These are phyloP conservation scores for Ambastaia sidthimunki DNA, from an alignment of 2,797 vertebrate genomes.

Conservation along the genomic window DNA sequence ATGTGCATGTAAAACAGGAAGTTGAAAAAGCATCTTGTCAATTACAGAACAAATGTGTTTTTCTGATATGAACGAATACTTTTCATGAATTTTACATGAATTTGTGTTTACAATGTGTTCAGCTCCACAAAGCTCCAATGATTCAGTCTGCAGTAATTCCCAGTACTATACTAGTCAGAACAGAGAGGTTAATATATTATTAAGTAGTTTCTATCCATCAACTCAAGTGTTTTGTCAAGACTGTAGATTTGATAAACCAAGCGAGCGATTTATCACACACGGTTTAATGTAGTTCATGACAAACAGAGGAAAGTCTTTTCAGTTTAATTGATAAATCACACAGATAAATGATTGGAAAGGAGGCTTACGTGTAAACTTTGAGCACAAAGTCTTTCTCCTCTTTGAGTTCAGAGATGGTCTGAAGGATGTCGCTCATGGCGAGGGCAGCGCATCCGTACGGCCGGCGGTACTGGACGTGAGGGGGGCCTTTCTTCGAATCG, in stretches of 20 bases:
- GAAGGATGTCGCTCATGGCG: slow-evolving; percentile 93
- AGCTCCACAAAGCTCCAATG: background rate
- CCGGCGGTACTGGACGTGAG: slow-evolving; percentile 92
- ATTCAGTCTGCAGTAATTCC: background rate
- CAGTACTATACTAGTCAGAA: background rate
- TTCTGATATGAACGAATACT: background rate
- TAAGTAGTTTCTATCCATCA: slow-evolving; percentile 32
- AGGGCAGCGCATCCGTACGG: slow-evolving; percentile 97
- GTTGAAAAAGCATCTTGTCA: background rate
- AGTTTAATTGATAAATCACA: background rate
- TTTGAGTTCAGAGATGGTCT: slow-evolving; percentile 94
- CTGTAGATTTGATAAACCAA: slow-evolving; percentile 5
- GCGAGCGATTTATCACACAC: background rate
- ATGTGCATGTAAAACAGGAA: background rate
- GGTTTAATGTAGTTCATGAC: background rate
- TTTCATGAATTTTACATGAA: slow-evolving; percentile 17
- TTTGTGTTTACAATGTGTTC: background rate
- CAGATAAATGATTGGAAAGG: background rate
- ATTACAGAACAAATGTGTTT: background rate
- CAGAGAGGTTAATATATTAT: slow-evolving; percentile 24
- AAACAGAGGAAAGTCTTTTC: background rate
- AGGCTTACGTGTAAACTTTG: slow-evolving; percentile 98
- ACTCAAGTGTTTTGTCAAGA: background rate
- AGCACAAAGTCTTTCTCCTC: slow-evolving; percentile 99
- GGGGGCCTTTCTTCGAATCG: slow-evolving; percentile 95